Base-by-base conservation (phyloP, 2,113 vertebrate species). In the Copsychus sechellarum region DNA sequence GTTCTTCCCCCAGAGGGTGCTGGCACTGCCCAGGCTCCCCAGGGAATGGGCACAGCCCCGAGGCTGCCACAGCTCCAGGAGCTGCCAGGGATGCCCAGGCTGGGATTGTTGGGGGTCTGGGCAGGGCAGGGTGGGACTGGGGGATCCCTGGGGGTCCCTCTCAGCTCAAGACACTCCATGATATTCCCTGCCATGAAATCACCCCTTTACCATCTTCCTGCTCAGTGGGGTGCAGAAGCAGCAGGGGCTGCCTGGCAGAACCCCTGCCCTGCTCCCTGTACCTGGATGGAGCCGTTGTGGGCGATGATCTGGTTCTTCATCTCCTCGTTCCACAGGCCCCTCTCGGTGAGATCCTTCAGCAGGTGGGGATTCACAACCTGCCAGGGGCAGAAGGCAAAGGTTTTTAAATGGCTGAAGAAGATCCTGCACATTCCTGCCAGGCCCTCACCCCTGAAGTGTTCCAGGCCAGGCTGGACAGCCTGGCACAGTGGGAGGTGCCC, bases 261-360 rank as follows among this genome's bases (percentile, higher is more conserved):
- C 0, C n/a, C 28, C 51, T n/a, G 60, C 29, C 60, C 60, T 74
- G 69, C 77, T 58, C n/a, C 78, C 31, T 3, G 3, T 61, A 99
- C 99, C 99, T 99, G 99, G 93, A 99, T 98, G 38, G 99, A 99
- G 65, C 99, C 99, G 1, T 99, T 99, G 82, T 98, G 98, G 88
- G 98, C 97, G 25, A 99, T 99, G 94, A 99, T 98, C 94, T 99
- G 98, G 97, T 99, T 99, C 96, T 99, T 99, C 99, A 99, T 99
- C 74, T 99, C 98, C 74, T 99, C 99, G 0, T 96, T 98, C 99
- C 99, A 99, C 62, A 99, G 96, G 17, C 98, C 98, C 78, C 97
- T 96, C 74, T 99, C 99, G 0, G 99, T 99, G 80, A 99, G 98
- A 92, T 99, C 99, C 90, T 99, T 99, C 96, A 99, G n/a, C 94